phyloP scores from a whole-genome alignment of 64 coral and sea anemone genomes.

The Actinia tenebrosa region DNA sequence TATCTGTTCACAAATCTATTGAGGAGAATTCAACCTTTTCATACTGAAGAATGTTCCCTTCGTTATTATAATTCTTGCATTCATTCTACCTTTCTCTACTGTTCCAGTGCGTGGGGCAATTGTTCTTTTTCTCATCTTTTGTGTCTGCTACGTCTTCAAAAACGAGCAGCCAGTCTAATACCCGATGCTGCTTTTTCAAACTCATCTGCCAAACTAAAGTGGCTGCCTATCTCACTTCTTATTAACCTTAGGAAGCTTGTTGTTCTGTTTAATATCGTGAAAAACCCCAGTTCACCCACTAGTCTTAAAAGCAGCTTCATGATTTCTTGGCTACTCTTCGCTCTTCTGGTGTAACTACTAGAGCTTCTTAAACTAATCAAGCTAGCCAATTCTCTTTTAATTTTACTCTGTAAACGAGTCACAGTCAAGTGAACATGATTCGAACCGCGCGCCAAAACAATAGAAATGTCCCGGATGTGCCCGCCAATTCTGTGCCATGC shows the following conservation, averaged over 20 bases:
- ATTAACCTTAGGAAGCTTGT: background rate
- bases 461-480: too few species aligned
- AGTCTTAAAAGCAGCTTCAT: background rate
- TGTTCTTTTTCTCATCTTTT: slow-evolving; percentile 32
- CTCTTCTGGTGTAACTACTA: background rate
- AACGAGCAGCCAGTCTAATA: slow-evolving; percentile 7
- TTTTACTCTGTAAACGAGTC: too few species aligned
- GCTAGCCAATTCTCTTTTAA: too few species aligned
- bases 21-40: slow-evolving; percentile 20
- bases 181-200: background rate
- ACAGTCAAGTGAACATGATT: too few species aligned
- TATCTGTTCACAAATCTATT: background rate
- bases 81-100: slow-evolving; percentile 3
- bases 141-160: slow-evolving; percentile 35
- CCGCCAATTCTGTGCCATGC: too few species aligned
- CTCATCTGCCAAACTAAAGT: background rate
- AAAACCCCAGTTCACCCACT: background rate
- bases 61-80: too few species aligned
- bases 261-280: background rate
- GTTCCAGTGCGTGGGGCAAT: slow-evolving; percentile 30
- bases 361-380: background rate
- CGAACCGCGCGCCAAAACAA: too few species aligned
- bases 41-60: too few species aligned
- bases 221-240: background rate
- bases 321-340: background rate